Percentiles rank a stretch among this genome's conserved stretches.
phyloP scores from a whole-genome alignment of 1,140 invertebrate species.

The Drosophila eugracilis region DNA sequence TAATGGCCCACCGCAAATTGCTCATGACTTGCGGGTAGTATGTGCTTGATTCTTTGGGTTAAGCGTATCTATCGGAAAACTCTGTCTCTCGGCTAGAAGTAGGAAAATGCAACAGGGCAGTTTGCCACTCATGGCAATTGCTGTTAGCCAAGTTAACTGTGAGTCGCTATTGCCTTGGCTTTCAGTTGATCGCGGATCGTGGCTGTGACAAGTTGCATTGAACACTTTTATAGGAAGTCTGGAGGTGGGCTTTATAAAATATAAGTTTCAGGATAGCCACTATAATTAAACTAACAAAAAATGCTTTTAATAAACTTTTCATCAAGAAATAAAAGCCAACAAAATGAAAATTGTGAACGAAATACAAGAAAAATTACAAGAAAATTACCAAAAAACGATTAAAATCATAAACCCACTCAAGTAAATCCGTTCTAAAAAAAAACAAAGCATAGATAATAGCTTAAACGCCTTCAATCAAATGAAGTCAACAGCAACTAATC shows the following conservation, averaged over 20 bases:
- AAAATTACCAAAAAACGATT: not conserved
- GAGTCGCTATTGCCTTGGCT: constrained; percentile 14
- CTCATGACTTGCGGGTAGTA: constrained; percentile 28
- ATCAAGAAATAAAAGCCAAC: too few relatives aligned
- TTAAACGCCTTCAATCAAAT: too few relatives aligned
- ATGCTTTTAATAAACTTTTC: too few relatives aligned
- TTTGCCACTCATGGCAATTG: constrained; percentile 17
- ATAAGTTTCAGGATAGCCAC: too few relatives aligned
- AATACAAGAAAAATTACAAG: too few relatives aligned
- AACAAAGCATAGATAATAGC: too few relatives aligned
- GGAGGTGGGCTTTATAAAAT: too few relatives aligned
- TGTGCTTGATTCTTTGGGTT: constrained; percentile 15
- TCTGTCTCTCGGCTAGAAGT: constrained; percentile 5
- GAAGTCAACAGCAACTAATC: not conserved
- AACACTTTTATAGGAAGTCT: constrained; percentile 1
- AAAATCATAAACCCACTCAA: not conserved
- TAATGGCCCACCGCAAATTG: constrained; percentile 43
- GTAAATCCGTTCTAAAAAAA: too few relatives aligned
- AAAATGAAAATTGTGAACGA: too few relatives aligned
- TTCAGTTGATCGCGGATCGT: constrained; percentile 57
- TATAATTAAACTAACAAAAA: too few relatives aligned
- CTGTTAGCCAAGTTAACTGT: constrained; percentile 16
- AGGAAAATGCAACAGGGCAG: constrained; percentile 37
- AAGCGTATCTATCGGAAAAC: constrained; percentile 23
- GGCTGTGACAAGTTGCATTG: constrained; percentile 51